phyloP scores from a whole-genome alignment of 2,888 invertebrate species.

The Gordius sp. region DNA sequence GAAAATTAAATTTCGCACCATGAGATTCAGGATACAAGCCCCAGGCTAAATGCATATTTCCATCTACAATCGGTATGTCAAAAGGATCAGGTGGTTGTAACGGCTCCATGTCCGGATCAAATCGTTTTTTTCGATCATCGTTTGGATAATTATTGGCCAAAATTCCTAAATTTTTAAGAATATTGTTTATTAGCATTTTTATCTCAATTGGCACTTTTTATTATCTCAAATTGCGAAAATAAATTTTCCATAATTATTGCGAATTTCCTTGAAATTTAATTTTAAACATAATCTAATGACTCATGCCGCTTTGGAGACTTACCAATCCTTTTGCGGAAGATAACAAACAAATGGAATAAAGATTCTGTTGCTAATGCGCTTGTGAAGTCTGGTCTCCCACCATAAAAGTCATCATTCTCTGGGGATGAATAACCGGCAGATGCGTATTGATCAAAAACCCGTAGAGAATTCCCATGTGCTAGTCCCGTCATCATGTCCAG shows the following conservation, averaged over 20 bases:
- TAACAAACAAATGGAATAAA: background rate
- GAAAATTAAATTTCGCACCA: constrained; percentile 1
- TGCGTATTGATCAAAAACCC: background rate
- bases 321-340: background rate
- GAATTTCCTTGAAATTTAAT: too few relatives aligned
- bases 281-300: too few relatives aligned
- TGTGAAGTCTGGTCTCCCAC: background rate
- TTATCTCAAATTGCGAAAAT: too few relatives aligned
- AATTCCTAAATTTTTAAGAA: too few relatives aligned
- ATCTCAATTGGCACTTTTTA: too few relatives aligned
- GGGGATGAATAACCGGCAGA: background rate
- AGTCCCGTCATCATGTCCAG: background rate
- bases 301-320: too few relatives aligned
- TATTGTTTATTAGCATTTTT: too few relatives aligned
- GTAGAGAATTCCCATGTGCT: background rate
- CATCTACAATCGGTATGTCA: constrained; percentile 2
- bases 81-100: constrained; percentile 11
- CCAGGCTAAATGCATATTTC: background rate
- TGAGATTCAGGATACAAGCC: constrained; percentile 9
- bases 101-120: too few relatives aligned
- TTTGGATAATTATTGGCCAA: too few relatives aligned
- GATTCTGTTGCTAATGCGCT: background rate
- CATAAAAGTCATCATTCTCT: background rate
- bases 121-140: too few relatives aligned
- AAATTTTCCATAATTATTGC: too few relatives aligned